Conservation (phyloP, 2,888 invertebrate species). For the Ethmia dodecea region DNA sequence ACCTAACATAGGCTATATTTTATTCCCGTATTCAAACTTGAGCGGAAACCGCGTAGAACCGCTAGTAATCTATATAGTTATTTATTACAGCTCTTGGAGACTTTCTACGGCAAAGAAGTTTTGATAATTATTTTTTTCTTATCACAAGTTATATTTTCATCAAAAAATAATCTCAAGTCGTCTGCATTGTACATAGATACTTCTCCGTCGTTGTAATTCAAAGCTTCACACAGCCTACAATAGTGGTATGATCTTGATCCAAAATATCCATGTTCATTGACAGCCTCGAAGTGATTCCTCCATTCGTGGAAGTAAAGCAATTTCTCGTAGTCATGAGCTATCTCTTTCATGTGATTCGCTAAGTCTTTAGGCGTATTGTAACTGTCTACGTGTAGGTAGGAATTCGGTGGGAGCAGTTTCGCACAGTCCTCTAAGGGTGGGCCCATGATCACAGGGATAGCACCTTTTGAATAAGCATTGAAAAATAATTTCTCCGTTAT, state of each 20-base stretch:
- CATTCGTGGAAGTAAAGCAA: slow-evolving; percentile 73
- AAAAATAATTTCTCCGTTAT: slow-evolving; percentile 84
- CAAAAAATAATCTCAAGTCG: slow-evolving; percentile 31
- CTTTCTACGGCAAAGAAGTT: too few species aligned
- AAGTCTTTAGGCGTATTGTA: slow-evolving; percentile 67
- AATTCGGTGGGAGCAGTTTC: slow-evolving; percentile 78
- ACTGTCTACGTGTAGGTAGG: slow-evolving; percentile 79
- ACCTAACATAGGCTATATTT: too few species aligned
- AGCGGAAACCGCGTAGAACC: too few species aligned
- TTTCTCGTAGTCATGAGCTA: slow-evolving; percentile 52
- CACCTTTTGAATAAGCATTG: slow-evolving; percentile 79
- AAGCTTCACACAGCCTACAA: slow-evolving; percentile 82
- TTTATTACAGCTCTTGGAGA: too few species aligned
- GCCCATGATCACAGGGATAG: slow-evolving; percentile 83
- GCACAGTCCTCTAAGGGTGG: slow-evolving; percentile 63
- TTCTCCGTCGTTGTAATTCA: slow-evolving; percentile 74
- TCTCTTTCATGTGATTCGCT: slow-evolving; percentile 65
- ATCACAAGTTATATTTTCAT: slow-evolving; percentile 12
- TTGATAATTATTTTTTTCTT: too few species aligned
- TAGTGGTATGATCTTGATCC: slow-evolving; percentile 77
- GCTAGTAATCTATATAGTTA: too few species aligned
- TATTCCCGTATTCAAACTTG: too few species aligned
- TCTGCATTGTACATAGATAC: slow-evolving; percentile 33
- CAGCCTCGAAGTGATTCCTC: slow-evolving; percentile 74
- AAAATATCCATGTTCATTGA: slow-evolving; percentile 84